Conservation (phyloP, 2,888 invertebrate species). For the Ophion obscuratus region DNA sequence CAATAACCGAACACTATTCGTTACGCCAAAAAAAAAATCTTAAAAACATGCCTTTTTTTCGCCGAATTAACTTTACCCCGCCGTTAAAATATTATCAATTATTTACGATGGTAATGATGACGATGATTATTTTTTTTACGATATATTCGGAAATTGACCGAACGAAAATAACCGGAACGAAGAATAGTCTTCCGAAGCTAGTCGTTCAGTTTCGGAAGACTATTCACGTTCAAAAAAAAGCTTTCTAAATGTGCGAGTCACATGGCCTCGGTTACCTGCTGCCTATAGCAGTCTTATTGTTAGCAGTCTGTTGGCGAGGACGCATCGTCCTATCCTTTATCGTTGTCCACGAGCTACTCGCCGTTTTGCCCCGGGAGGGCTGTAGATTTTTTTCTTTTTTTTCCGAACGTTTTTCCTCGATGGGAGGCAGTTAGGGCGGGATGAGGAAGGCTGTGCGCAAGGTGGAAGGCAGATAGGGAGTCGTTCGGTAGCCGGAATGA, state of each 20-base stretch:
- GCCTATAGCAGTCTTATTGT: slow-evolving; percentile 14
- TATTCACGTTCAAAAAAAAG: slow-evolving; percentile 48
- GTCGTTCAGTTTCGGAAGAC: slow-evolving; percentile 16
- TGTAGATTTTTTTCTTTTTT: slow-evolving; percentile 8
- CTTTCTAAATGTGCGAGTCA: slow-evolving; percentile 69
- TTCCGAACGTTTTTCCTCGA: slow-evolving; percentile 4
- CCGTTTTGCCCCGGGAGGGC: slow-evolving; percentile 24
- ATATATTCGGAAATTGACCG: too few species aligned
- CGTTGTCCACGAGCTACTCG: slow-evolving; percentile 35
- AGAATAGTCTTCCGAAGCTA: too few species aligned
- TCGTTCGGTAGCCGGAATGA: slow-evolving; percentile 71
- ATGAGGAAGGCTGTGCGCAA: slow-evolving; percentile 12
- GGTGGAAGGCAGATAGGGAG: slow-evolving; percentile 43
- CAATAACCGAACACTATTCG: too few species aligned
- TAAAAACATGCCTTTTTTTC: too few species aligned
- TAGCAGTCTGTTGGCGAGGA: slow-evolving; percentile 44
- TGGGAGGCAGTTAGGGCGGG: neutral
- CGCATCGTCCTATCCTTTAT: slow-evolving; percentile 28
- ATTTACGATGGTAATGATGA: too few species aligned
- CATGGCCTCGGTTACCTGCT: slow-evolving; percentile 25
- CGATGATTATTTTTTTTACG: too few species aligned
- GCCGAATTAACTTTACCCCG: too few species aligned
- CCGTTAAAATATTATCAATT: too few species aligned
- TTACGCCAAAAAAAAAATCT: too few species aligned
- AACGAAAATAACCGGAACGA: neutral